Percentiles rank a stretch among this genome's conserved stretches.
phyloP scores from a whole-genome alignment of 64 coral and sea anemone genomes.

The Pocillopora damicornis region DNA sequence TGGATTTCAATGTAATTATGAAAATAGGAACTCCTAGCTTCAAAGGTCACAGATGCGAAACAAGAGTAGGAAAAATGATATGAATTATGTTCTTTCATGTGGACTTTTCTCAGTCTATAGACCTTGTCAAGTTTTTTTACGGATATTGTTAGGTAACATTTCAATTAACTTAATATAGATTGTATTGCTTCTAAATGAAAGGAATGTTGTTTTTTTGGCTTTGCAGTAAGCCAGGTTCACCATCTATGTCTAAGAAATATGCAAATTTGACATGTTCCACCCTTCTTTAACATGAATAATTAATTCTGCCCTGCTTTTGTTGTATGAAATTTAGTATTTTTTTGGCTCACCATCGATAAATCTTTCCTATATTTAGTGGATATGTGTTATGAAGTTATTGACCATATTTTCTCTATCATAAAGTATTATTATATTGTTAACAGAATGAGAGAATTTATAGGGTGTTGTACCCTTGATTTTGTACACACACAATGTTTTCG shows the following conservation, averaged over 20 bases:
- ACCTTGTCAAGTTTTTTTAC: neutral
- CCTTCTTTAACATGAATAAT: conserved; percentile 47
- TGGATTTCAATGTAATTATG: neutral
- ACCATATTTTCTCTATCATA: neutral
- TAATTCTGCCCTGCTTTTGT: conserved; percentile 21
- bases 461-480: neutral
- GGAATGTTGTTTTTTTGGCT: neutral
- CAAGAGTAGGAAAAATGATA: too few relatives aligned
- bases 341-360: neutral
- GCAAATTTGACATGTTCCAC: conserved; percentile 35
- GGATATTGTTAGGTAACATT: neutral
- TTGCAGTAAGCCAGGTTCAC: conserved; percentile 13
- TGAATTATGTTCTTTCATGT: too few relatives aligned
- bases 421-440: neutral
- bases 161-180: neutral
- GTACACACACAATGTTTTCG: neutral
- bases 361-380: neutral
- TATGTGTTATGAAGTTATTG: neutral
- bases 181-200: neutral
- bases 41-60: too few relatives aligned
- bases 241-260: conserved; percentile 63
- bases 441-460: neutral
- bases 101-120: neutral
- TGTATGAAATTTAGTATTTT: neutral
- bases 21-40: neutral